Evolutionary conservation across 2,888 invertebrate species (phyloP), one percentile per base, ranked within the genome.

Genomic region (Gnatocerus cornutus): DNA sequence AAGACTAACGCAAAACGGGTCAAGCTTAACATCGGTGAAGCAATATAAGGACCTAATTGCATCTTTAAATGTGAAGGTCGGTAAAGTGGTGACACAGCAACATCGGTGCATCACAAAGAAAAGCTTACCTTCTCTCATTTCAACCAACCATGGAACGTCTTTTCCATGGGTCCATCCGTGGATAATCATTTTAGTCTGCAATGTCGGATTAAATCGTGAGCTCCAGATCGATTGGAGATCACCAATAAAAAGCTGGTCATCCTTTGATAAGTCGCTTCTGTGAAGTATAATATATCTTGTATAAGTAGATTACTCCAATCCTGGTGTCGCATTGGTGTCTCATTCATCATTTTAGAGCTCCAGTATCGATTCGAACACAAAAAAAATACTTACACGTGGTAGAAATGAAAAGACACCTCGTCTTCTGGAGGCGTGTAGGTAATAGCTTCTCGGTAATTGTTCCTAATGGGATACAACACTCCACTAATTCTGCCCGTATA

Each of bases 161-260:
- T 75, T 78, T 2, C 74, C 72, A 67, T 83, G 82, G 1, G 82
- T 81, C 83, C 83, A 84, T 29, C 82, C 83, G 71, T 83, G 83
- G 21, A 83, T 80, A 7, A 84, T 76, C 37, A 84, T 71, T 70
- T 79, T 82, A 4, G 81, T 81, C 5, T 80, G 77, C 45, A 78
- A 68, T 53, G 74, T 69, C 14, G 72, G 68, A 75, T 82, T 71
- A 70, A 80, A 82, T 68, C 76, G 69, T 9, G 82, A 81, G 12
- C 67, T 48, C 16, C 70, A 45, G 53, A 82, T 55, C 4, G 78
- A 75, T n/a, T 62, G 41, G 21, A 55, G 12, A 68, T 81, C 70
- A 16, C 74, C 77, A n/a, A 79, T 74, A 21, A 74, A 70, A 8
- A 81, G 64, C 33, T 74, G 71, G 52, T 78, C 74, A 61, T 65